These are phyloP conservation scores for Cnemophilus loriae DNA, from an alignment of 2,113 vertebrate genomes.

Conservation along the genomic window DNA sequence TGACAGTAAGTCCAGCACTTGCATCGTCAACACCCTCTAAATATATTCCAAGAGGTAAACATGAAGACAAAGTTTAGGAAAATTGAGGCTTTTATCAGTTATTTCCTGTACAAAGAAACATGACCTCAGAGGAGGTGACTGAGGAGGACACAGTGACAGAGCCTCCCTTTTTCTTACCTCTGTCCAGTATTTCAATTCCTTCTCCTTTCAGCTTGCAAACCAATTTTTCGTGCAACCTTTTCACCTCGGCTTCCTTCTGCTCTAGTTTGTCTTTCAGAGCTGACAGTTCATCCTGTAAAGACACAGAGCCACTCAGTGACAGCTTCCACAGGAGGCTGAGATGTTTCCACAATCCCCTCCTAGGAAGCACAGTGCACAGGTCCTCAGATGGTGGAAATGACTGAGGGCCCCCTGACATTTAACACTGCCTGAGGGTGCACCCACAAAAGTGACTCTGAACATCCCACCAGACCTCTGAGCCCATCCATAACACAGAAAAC, in stretches of 20 bases:
- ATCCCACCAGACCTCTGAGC: neutral
- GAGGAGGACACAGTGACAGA: neutral
- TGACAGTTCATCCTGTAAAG: slow-evolving; percentile 85
- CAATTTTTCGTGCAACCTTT: slow-evolving; percentile 82
- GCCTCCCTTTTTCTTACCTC: slow-evolving; percentile 73
- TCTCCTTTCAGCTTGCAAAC: slow-evolving; percentile 76
- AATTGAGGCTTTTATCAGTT: neutral
- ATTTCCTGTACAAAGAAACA: neutral
- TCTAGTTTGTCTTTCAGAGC: slow-evolving; percentile 86
- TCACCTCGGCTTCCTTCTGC: slow-evolving; percentile 84
- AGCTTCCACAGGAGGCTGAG: neutral
- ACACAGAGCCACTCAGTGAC: neutral
- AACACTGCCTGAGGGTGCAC: neutral
- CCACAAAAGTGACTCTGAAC: neutral
- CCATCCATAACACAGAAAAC: neutral
- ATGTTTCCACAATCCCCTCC: neutral
- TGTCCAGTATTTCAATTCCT: slow-evolving; percentile 76
- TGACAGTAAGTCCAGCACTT: neutral
- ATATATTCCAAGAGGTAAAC: neutral
- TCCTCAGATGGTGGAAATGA: neutral
- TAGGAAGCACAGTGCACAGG: neutral
- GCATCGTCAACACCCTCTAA: neutral
- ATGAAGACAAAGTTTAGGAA: neutral
- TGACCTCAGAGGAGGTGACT: neutral
- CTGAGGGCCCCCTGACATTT: neutral